Evolutionary conservation across 2,888 invertebrate genomes (phyloP).

Genomic region (Dromius quadrimaculatus): DNA sequence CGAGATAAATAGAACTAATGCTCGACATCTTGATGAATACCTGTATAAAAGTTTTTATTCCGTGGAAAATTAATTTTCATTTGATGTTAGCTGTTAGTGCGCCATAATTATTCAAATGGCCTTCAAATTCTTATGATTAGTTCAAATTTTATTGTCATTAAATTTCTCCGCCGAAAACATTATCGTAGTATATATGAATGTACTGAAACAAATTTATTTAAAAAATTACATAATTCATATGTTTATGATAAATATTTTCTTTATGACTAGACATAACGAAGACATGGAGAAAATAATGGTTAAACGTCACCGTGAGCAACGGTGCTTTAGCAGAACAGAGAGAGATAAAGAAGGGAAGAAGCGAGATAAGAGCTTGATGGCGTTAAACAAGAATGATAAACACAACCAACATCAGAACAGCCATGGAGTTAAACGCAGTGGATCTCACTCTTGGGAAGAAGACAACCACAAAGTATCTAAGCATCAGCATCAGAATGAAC

Average conservation of each 20-base stretch:
- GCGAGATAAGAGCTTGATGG: conserved; percentile 57
- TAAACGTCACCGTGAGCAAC: conserved; percentile 76
- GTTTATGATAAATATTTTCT: too few species aligned
- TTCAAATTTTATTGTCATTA: too few species aligned
- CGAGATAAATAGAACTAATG: too few species aligned
- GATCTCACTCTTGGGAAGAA: conserved; percentile 73
- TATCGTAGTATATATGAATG: not conserved
- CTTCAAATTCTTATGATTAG: too few species aligned
- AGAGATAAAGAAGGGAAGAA: conserved; percentile 60
- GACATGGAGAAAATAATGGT: conserved; percentile 86
- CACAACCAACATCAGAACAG: conserved; percentile 59
- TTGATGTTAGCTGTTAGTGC: too few species aligned
- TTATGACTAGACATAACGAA: conserved; percentile 76
- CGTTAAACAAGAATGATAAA: conserved; percentile 45
- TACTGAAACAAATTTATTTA: too few species aligned
- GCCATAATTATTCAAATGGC: too few species aligned
- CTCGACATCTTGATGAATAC: too few species aligned
- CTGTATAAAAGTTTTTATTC: too few species aligned
- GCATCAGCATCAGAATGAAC: conserved; percentile 65
- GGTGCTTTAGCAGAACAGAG: conserved; percentile 68
- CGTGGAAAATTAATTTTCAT: too few species aligned
- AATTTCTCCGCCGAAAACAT: not conserved
- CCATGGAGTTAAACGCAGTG: conserved; percentile 74
- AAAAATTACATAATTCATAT: too few species aligned
- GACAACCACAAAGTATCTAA: conserved; percentile 71